Conservation (phyloP, 2,888 invertebrate genomes). For the Melanostoma scalare region DNA sequence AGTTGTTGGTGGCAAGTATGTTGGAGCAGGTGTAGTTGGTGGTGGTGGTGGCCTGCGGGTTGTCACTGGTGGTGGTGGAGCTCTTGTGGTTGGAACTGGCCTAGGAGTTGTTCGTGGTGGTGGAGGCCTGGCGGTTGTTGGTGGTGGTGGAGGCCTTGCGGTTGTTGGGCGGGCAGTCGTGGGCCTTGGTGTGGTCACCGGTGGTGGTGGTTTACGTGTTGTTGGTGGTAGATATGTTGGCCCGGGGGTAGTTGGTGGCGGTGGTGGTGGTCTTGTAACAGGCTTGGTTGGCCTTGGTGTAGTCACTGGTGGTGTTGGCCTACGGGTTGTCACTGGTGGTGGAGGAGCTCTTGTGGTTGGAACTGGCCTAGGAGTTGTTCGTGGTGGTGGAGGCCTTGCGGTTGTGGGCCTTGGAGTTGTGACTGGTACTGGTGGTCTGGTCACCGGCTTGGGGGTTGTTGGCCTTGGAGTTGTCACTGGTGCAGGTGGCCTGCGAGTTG, state of each 20-base stretch:
- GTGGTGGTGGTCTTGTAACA: slow-evolving; percentile 47
- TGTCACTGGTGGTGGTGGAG: slow-evolving; percentile 26
- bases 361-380: slow-evolving; percentile 43
- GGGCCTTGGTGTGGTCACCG: slow-evolving; percentile 52
- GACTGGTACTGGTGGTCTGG: slow-evolving; percentile 24
- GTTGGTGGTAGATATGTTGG: slow-evolving; percentile 64
- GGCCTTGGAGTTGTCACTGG: slow-evolving; percentile 49
- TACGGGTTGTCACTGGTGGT: slow-evolving; percentile 65
- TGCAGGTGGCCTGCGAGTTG: neutral
- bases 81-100: neutral
- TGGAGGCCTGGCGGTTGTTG: neutral
- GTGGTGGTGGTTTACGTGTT: slow-evolving; percentile 69
- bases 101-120: slow-evolving; percentile 22
- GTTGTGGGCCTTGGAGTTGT: slow-evolving; percentile 54
- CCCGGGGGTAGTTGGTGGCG: slow-evolving; percentile 37
- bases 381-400: slow-evolving; percentile 33
- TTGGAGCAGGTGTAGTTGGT: slow-evolving; percentile 27
- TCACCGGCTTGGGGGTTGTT: slow-evolving; percentile 20
- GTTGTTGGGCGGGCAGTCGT: slow-evolving; percentile 54
- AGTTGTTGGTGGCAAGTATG: slow-evolving; percentile 33
- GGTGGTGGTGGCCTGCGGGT: slow-evolving; percentile 28
- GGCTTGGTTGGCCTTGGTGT: neutral
- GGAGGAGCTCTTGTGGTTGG: slow-evolving; percentile 54
- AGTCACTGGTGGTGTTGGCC: slow-evolving; percentile 12
- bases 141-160: slow-evolving; percentile 59